phyloP scores from a whole-genome alignment of 2,888 invertebrate species.

The Andrena hattorfiana region DNA sequence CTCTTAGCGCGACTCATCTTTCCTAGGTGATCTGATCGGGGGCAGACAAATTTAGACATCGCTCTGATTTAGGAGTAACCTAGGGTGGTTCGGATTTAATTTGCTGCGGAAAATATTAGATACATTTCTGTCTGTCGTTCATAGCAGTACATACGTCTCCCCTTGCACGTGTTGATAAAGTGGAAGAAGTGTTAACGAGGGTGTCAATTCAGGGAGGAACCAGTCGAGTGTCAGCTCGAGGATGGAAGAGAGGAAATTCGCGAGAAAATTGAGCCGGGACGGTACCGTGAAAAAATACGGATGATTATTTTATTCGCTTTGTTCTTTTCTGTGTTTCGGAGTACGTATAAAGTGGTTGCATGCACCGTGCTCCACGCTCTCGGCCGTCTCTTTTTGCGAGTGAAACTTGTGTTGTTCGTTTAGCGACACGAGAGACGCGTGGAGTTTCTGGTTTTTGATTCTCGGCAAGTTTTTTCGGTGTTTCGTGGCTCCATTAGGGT shows the following conservation, averaged over 20 bases:
- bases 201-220: background rate
- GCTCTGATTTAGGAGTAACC: no score
- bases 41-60: no score
- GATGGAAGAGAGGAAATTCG: background rate
- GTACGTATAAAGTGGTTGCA: background rate
- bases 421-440: background rate
- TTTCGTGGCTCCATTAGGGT: slow-evolving; percentile 5
- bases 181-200: no score
- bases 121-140: background rate
- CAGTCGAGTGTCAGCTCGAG: background rate
- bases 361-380: no score
- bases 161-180: no score
- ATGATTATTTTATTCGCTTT: background rate
- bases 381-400: background rate
- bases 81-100: no score
- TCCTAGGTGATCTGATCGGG: no score
- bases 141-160: background rate
- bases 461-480: slow-evolving; percentile 6
- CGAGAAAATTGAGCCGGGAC: background rate
- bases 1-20: background rate
- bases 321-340: background rate
- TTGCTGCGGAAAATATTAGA: background rate
- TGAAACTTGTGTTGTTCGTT: slow-evolving; percentile 18
- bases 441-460: slow-evolving; percentile 6
- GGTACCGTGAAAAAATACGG: background rate